phyloP scores from a whole-genome alignment of 2,113 vertebrate genomes.

The Sinocyclocheilus grahami region DNA sequence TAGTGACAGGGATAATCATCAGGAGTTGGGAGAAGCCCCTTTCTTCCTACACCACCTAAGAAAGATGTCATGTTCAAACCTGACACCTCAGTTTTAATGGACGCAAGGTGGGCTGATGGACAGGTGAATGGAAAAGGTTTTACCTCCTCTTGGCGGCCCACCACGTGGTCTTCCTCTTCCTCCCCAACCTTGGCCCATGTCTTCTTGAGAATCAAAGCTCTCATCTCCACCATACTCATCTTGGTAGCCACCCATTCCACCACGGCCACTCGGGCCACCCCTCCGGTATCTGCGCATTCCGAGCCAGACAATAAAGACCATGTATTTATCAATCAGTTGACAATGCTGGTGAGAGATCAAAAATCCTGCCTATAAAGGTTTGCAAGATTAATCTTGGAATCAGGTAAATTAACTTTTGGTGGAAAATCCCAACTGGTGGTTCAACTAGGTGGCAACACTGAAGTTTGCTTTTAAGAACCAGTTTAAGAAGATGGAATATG shows the following conservation, averaged over 20 bases:
- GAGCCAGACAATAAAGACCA: not conserved
- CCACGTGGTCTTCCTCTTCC: slow-evolving; percentile 80
- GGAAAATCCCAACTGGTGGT: not conserved
- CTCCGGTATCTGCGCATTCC: slow-evolving; percentile 81
- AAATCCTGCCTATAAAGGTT: not conserved
- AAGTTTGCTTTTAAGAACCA: not conserved
- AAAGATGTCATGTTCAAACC: slow-evolving; percentile 53
- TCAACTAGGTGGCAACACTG: not conserved
- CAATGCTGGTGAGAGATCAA: not conserved
- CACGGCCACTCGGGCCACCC: slow-evolving; percentile 79
- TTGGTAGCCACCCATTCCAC: slow-evolving; percentile 77
- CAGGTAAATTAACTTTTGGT: not conserved
- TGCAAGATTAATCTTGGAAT: not conserved
- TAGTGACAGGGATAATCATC: slow-evolving; percentile 83
- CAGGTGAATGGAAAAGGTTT: not conserved
- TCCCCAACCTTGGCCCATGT: slow-evolving; percentile 84
- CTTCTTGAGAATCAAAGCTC: slow-evolving; percentile 84
- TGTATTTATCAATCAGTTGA: not conserved
- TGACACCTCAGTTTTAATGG: slow-evolving; percentile 39
- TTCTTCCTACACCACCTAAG: slow-evolving; percentile 77
- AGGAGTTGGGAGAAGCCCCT: slow-evolving; percentile 86
- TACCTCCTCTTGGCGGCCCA: slow-evolving; percentile 80
- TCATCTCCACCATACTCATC: slow-evolving; percentile 91
- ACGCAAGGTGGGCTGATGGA: slow-evolving; percentile 21
- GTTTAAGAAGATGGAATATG: not conserved